Percentiles rank a stretch among this genome's conserved stretches.
These are phyloP conservation scores for Ageneiosus marmoratus DNA, from an alignment of 2,113 vertebrate genomes.

Conservation along the genomic window DNA sequence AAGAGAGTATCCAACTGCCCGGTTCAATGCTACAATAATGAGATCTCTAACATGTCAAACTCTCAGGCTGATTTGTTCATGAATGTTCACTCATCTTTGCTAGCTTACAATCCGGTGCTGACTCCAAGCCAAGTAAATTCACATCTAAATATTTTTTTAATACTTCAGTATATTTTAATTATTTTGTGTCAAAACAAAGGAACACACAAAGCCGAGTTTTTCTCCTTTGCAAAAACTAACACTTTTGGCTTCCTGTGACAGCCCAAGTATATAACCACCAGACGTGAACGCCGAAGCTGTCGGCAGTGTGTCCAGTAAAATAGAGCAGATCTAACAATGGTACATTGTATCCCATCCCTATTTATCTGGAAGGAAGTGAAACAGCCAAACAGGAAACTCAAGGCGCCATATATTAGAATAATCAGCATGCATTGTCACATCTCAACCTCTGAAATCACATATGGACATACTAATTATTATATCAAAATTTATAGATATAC, in stretches of 20 bases:
- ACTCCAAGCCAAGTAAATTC: too few relatives aligned
- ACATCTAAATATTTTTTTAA: background rate
- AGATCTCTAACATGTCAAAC: background rate
- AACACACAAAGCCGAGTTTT: background rate
- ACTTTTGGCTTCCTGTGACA: conserved; percentile 27
- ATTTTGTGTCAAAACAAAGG: background rate
- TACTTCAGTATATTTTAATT: background rate
- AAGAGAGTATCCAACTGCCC: conserved; percentile 40
- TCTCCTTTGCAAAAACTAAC: conserved; percentile 10
- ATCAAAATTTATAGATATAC: background rate
- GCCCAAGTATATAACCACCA: conserved; percentile 15
- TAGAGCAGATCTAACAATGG: conserved; percentile 47
- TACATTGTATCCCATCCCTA: conserved; percentile 34
- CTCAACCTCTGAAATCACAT: background rate
- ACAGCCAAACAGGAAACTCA: conserved; percentile 45
- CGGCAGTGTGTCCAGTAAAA: conserved; percentile 39
- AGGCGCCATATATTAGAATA: conserved; percentile 44
- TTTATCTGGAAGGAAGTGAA: conserved; percentile 40
- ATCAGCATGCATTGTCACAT: conserved; percentile 30
- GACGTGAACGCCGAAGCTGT: conserved; percentile 44
- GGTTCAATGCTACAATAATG: background rate
- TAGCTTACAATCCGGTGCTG: background rate
- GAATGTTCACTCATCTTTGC: background rate
- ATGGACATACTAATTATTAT: background rate
- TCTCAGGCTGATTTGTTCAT: background rate